Conservation (phyloP, 2,797 vertebrate genomes). For the Capromys pilorides region DNA sequence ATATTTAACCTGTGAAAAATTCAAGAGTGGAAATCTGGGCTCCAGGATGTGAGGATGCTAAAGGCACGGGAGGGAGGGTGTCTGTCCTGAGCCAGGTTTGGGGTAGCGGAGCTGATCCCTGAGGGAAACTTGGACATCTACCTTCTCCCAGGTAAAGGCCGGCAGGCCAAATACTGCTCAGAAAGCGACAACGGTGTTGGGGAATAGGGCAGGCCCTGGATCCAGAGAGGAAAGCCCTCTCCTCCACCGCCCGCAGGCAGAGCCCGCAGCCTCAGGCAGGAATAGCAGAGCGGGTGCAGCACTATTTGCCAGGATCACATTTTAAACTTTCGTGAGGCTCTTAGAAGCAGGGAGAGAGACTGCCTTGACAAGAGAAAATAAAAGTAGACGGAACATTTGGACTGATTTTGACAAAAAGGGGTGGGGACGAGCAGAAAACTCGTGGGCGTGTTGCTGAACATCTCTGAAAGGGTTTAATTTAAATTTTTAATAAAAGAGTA, state of each 20-base stretch:
- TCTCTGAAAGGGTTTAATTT: constrained; percentile 76
- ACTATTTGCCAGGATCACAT: background rate
- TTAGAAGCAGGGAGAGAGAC: background rate
- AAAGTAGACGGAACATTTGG: constrained; percentile 58
- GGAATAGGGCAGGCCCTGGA: background rate
- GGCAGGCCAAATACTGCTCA: background rate
- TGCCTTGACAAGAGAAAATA: background rate
- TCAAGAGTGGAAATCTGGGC: constrained; percentile 83
- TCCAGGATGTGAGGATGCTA: constrained; percentile 77
- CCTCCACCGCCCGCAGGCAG: rapidly evolving
- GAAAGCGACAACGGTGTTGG: no score
- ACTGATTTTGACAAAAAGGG: constrained; percentile 58
- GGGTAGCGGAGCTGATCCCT: background rate
- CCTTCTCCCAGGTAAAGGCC: background rate
- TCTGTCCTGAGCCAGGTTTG: constrained; percentile 45
- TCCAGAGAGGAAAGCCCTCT: rapidly evolving
- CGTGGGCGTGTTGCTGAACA: constrained; percentile 69
- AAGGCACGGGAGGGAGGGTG: constrained; percentile 30
- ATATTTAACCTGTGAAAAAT: constrained; percentile 84
- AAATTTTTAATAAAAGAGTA: constrained; percentile 58
- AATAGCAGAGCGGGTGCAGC: background rate
- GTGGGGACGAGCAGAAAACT: background rate
- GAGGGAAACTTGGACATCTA: rapidly evolving
- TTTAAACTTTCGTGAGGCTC: background rate
- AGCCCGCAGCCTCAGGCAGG: background rate